Percentiles rank a stretch among this genome's conserved stretches.
phyloP scores from a whole-genome alignment of 2,113 vertebrate species.

The Nicator chloris region DNA sequence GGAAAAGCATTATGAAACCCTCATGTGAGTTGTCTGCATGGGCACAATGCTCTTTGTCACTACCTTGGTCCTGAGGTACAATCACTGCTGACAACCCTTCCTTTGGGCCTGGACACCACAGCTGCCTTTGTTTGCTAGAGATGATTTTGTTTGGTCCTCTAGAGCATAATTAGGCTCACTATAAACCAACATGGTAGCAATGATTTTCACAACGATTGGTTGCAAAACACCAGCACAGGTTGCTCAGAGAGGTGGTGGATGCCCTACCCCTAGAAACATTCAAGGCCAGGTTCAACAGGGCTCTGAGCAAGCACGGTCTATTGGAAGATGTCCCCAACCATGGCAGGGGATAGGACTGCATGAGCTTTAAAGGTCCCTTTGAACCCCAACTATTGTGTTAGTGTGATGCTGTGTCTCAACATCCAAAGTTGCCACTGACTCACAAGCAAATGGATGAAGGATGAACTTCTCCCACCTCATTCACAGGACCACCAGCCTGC shows the following conservation, averaged over 20 bases:
- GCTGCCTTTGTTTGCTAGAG: background rate
- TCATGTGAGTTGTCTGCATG: background rate
- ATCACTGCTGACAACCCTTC: background rate
- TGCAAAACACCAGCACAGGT: background rate
- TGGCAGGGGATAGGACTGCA: background rate
- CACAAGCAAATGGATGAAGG: background rate
- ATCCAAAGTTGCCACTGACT: background rate
- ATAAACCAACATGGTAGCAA: background rate
- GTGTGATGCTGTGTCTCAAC: background rate
- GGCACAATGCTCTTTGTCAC: background rate
- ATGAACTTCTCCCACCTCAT: background rate
- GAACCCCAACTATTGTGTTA: background rate
- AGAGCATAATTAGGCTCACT: background rate
- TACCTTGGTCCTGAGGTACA: background rate
- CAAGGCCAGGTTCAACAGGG: rapidly evolving
- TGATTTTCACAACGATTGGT: background rate
- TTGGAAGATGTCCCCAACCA: background rate
- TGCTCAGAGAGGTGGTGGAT: background rate
- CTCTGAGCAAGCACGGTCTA: background rate
- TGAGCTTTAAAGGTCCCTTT: background rate
- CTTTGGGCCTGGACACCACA: background rate
- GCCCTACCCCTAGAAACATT: no score
- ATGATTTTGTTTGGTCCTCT: background rate
- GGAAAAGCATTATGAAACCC: background rate
- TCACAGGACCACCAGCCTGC: background rate